A percentile compares a stretch with the other conserved stretches of the same genome.
These are phyloP conservation scores for Excalfactoria chinensis DNA, from an alignment of 2,113 vertebrate species.

Conservation along the genomic window DNA sequence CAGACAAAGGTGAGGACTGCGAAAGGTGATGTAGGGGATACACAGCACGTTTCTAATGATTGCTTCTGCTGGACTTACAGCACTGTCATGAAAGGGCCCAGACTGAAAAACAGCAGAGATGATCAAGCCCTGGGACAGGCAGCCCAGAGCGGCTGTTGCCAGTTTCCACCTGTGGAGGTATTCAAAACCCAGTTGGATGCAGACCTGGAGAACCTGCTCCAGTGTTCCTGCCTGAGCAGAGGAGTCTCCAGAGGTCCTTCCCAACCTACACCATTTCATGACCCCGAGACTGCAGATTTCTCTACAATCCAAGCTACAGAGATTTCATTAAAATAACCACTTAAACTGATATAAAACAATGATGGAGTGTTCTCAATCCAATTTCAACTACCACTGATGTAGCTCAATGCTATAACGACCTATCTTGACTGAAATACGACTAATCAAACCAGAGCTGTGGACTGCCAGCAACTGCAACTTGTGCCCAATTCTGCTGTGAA, in stretches of 20 bases:
- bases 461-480: not conserved
- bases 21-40: not conserved
- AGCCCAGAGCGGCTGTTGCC: not conserved
- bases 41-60: rapidly evolving
- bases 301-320: not conserved
- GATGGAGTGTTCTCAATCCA: not conserved
- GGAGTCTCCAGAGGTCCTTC: not conserved
- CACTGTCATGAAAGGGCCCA: not conserved
- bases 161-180: not conserved
- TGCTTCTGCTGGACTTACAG: not conserved
- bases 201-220: not conserved
- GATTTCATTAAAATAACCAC: not conserved
- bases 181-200: not conserved
- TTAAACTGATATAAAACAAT: not conserved
- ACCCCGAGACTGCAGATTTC: not conserved
- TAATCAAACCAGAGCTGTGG: not conserved
- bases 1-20: not conserved
- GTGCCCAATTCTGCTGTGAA: not conserved
- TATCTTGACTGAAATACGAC: not conserved
- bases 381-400: not conserved
- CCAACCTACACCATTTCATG: not conserved
- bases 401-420: not conserved
- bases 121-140: not conserved
- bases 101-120: not conserved
- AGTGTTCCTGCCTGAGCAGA: not conserved